Evolutionary conservation across 2,113 vertebrate species (phyloP).

Genomic region (Ctenodactylus gundi): DNA sequence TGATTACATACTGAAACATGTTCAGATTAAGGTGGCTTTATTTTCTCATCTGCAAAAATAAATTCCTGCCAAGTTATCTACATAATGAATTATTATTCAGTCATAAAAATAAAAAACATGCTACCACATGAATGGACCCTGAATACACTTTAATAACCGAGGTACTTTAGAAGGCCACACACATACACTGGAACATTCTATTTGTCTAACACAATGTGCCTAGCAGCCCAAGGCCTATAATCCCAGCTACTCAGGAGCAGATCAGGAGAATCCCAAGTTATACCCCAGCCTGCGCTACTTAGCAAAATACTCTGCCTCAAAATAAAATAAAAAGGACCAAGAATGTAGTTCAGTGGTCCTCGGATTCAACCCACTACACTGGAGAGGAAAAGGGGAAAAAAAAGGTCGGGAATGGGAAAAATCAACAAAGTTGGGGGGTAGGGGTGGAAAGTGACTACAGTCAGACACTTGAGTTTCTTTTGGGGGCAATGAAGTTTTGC

Average conservation of each 20-base stretch:
- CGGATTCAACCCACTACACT: not conserved
- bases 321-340: not conserved
- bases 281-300: not conserved
- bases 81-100: not conserved
- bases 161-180: not conserved
- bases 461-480: not conserved
- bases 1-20: not conserved
- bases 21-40: not conserved
- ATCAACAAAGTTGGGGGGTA: rapidly evolving
- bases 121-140: not conserved
- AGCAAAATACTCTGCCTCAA: not conserved
- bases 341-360: not conserved
- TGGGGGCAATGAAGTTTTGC: not conserved
- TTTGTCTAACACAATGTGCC: not conserved
- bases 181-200: not conserved
- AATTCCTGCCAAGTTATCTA: not conserved
- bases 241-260: not conserved
- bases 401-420: no score
- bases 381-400: no score
- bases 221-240: not conserved
- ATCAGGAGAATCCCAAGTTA: not conserved
- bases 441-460: not conserved
- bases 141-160: not conserved
- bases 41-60: not conserved
- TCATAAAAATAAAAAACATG: not conserved